Base-by-base conservation (phyloP, 1,140 invertebrate genomes). In the Oryzaephilus surinamensis region DNA sequence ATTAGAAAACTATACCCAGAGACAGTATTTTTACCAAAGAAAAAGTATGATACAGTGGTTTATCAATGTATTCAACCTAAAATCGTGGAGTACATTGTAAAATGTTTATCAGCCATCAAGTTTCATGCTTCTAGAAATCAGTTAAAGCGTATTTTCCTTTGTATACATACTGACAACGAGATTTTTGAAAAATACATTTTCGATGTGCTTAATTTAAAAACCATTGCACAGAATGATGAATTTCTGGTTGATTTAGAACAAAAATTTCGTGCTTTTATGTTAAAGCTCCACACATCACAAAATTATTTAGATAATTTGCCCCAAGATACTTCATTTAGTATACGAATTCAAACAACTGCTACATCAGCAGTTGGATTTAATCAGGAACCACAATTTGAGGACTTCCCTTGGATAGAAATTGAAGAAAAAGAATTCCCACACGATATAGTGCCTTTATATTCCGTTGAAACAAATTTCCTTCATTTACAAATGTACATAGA, bases 1-100 rank as follows among this genome's bases (percentile, higher is more conserved):
- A 48, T 52, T 12, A 58, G 67, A 36, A 68, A 72, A 51, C 43
- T 74, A 14, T 75, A 75, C 55, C 71, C 73, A 0, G 52, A 64
- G 16, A 61, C 65, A 46, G 67, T 72, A 48, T 75, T 72, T 55
- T 43, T 48, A 11, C 54, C 57, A 11, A 69, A 63, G 48, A 68
- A 67, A 45, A 65, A 71, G 36, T 75, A 75, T 51, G 67, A 67
- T 10, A 60, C 63, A 18, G 51, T 51, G 12, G 54, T 71, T 8
- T 53, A 71, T 45, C 52, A 69, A 41, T 68, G 62, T 11, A 52
- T 66, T 41, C 68, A 73, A 60, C 72, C 71, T 8, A 61, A 69
- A 31, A 45, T 75, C 4, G 68, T 67, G 33, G 57, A 67, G 16
- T 75, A 75, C 41, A 62, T 74, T 19, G 61, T 45, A 42, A 56